These are phyloP conservation scores for Prenolepis imparis DNA, from an alignment of 2,888 invertebrate species.

Conservation along the genomic window DNA sequence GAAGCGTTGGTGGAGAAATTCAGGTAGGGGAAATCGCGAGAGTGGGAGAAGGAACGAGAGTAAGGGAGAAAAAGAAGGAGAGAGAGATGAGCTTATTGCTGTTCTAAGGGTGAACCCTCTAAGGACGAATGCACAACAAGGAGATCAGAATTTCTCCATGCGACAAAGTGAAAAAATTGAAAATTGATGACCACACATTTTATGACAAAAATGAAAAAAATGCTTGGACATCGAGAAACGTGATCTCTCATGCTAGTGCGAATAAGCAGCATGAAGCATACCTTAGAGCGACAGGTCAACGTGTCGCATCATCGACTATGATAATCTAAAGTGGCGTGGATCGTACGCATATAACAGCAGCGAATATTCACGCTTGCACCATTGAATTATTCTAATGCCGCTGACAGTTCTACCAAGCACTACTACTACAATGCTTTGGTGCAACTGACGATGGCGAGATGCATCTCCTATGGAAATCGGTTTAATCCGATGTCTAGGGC, in stretches of 20 bases:
- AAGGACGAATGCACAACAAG: constrained; percentile 7
- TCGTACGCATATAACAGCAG: constrained; percentile 66
- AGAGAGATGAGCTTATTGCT: not conserved
- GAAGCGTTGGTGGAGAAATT: constrained; percentile 53
- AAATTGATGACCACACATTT: not conserved
- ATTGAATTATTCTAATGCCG: constrained; percentile 70
- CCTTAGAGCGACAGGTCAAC: constrained; percentile 67
- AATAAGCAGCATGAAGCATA: constrained; percentile 3
- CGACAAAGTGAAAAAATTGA: not conserved
- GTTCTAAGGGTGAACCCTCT: not conserved
- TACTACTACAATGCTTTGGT: constrained; percentile 60
- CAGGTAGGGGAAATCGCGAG: constrained; percentile 37
- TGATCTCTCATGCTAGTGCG: constrained; percentile 15
- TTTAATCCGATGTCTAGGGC: constrained; percentile 70
- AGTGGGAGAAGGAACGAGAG: constrained; percentile 49
- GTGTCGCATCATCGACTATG: constrained; percentile 66
- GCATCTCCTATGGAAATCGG: constrained; percentile 66
- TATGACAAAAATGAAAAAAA: not conserved
- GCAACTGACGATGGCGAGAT: constrained; percentile 46
- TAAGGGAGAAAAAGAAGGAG: constrained; percentile 17
- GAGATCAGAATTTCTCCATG: not conserved
- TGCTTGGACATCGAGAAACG: not conserved
- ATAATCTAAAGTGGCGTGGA: constrained; percentile 63
- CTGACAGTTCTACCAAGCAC: constrained; percentile 62
- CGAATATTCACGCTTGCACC: constrained; percentile 60